These are phyloP conservation scores for Lutraria lutraria DNA, from an alignment of 2,888 invertebrate genomes.

Conservation along the genomic window DNA sequence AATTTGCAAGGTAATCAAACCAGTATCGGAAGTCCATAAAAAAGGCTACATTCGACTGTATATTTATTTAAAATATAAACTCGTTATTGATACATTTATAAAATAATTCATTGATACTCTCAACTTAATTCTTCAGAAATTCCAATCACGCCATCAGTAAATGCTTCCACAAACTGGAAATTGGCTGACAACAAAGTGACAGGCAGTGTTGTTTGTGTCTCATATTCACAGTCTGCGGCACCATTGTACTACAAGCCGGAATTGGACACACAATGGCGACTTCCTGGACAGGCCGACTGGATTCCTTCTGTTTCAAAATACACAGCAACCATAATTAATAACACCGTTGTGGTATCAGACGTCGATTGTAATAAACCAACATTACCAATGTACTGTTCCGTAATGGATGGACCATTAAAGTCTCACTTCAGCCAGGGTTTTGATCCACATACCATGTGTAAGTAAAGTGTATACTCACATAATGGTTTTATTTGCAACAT, in stretches of 20 bases:
- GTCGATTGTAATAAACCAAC: conserved; percentile 11
- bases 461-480: neutral
- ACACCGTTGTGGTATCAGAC: neutral
- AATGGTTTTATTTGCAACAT: no score
- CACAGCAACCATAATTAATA: neutral
- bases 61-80: no score
- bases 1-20: no score
- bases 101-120: no score
- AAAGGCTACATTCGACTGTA: no score
- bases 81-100: no score
- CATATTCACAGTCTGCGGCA: conserved; percentile 46
- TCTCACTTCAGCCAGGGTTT: conserved; percentile 8
- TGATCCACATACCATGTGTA: conserved; percentile 21
- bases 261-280: conserved; percentile 9
- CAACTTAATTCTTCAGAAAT: neutral
- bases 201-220: conserved; percentile 26
- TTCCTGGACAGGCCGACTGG: conserved; percentile 24
- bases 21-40: no score
- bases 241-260: conserved; percentile 43
- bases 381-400: conserved; percentile 24
- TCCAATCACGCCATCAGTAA: conserved; percentile 8
- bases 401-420: neutral
- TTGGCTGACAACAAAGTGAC: conserved; percentile 5
- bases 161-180: neutral
- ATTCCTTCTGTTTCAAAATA: neutral